Percentiles rank a stretch among this genome's conserved stretches.
phyloP scores from a whole-genome alignment of 1,140 invertebrate genomes.

The Rhyzopertha dominica region DNA sequence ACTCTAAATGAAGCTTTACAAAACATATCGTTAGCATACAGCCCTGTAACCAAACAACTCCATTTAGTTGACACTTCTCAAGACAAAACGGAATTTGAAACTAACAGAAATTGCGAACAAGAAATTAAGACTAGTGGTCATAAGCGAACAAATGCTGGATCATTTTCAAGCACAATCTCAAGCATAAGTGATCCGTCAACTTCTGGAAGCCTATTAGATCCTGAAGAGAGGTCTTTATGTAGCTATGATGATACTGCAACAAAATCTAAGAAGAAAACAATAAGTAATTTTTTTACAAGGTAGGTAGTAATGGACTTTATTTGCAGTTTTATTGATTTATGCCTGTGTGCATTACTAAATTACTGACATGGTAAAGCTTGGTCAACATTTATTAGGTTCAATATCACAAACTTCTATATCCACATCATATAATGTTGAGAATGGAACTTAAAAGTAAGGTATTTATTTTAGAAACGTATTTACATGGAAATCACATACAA shows the following conservation, averaged over 20 bases:
- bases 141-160: conserved; percentile 45
- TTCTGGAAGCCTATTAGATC: conserved; percentile 47
- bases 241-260: conserved; percentile 31
- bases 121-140: conserved; percentile 45
- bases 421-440: too few species aligned
- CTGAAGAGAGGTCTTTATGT: conserved; percentile 43
- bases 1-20: conserved; percentile 49
- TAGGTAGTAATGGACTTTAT: too few species aligned
- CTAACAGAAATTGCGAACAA: conserved; percentile 16
- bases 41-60: conserved; percentile 49
- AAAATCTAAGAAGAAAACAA: conserved; percentile 41
- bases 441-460: too few species aligned
- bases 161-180: conserved; percentile 51
- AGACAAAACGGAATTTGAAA: conserved; percentile 1
- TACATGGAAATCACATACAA: conserved; percentile 53
- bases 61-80: conserved; percentile 34
- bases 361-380: too few species aligned
- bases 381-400: too few species aligned
- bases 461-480: conserved; percentile 60
- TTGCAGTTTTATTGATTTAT: too few species aligned
- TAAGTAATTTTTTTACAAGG: too few species aligned
- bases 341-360: too few species aligned
- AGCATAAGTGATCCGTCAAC: conserved; percentile 50
- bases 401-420: too few species aligned
- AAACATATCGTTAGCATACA: conserved; percentile 52